Conservation (phyloP, 1,140 invertebrate genomes). For the Hycleus phaleratus region DNA sequence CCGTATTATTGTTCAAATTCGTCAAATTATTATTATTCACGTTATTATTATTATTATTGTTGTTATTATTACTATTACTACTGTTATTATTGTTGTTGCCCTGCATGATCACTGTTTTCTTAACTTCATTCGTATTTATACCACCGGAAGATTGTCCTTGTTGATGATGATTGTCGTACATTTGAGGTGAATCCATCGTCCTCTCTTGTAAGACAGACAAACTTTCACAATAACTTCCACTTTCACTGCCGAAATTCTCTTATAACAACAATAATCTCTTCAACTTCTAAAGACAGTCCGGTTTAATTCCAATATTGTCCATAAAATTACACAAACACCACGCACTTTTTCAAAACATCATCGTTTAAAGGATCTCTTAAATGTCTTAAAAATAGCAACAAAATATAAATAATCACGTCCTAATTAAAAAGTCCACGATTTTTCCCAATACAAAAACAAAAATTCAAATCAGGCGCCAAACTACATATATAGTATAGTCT, state of each 20-base stretch:
- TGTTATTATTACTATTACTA: constrained; percentile 39
- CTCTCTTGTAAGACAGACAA: neutral
- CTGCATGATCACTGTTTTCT: constrained; percentile 39
- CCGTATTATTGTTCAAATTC: constrained; percentile 38
- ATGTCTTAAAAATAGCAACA: too few species aligned
- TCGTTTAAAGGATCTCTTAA: neutral
- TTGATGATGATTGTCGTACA: constrained; percentile 54
- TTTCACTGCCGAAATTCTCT: constrained; percentile 32
- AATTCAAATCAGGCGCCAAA: neutral
- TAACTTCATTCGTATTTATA: constrained; percentile 33
- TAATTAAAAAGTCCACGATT: constrained; percentile 3
- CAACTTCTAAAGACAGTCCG: too few species aligned
- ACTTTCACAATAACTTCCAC: constrained; percentile 33
- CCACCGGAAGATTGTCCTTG: constrained; percentile 38
- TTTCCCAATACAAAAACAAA: neutral
- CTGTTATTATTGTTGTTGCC: constrained; percentile 39
- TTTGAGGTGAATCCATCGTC: constrained; percentile 62
- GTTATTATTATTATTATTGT: constrained; percentile 22
- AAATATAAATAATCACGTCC: neutral
- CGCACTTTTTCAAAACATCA: constrained; percentile 21
- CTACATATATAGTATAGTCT: too few species aligned
- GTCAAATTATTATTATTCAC: constrained; percentile 30
- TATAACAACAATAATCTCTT: neutral
- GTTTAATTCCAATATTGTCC: too few species aligned
- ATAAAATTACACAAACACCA: constrained; percentile 7